phyloP scores from a whole-genome alignment of 2,113 vertebrate genomes.

The Tragelaphus strepsiceros region DNA sequence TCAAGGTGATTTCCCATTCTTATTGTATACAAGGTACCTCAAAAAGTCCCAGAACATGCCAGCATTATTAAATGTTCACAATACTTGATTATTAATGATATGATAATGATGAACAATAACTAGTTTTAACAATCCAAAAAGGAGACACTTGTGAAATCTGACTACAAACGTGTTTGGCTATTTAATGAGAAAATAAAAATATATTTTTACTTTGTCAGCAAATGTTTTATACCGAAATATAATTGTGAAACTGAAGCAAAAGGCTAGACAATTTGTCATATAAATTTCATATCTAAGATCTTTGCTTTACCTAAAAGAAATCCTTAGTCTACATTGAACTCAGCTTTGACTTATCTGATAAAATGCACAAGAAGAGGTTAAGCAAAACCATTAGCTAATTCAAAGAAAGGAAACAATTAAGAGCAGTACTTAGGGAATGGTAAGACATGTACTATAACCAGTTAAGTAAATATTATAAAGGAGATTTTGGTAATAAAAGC shows the following conservation, averaged over 20 bases:
- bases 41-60: background rate
- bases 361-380: background rate
- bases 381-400: background rate
- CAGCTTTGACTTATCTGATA: background rate
- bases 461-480: background rate
- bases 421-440: background rate
- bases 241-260: background rate
- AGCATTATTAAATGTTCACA: background rate
- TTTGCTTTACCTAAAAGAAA: background rate
- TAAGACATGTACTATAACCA: background rate
- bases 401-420: background rate
- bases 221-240: background rate
- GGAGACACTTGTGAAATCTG: background rate
- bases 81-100: background rate
- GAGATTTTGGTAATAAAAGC: background rate
- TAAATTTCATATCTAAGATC: background rate
- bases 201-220: background rate
- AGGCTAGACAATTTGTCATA: background rate
- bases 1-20: background rate
- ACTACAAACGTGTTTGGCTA: background rate
- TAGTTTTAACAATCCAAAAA: background rate
- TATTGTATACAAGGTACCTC: background rate
- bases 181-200: conserved; percentile 15
- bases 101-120: background rate
- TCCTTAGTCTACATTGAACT: background rate